A percentile compares a stretch with the other conserved stretches of the same genome.
These are phyloP conservation scores for Strigops habroptila DNA, from an alignment of 2,113 vertebrate genomes.

Conservation along the genomic window DNA sequence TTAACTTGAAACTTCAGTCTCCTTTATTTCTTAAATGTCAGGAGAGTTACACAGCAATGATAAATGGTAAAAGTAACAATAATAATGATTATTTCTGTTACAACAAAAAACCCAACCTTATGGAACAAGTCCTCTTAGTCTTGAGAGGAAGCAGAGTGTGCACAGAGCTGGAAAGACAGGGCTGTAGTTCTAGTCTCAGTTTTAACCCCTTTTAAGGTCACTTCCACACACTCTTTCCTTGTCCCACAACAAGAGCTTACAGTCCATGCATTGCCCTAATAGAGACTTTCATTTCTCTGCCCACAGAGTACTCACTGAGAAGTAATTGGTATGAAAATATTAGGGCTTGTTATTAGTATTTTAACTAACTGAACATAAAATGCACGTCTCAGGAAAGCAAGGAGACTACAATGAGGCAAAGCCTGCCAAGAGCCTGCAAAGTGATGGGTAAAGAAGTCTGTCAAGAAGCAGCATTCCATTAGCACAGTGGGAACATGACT, in stretches of 20 bases:
- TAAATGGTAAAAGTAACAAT: not conserved
- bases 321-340: not conserved
- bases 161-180: not conserved
- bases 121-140: not conserved
- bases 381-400: not conserved
- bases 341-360: not conserved
- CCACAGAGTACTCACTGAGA: not conserved
- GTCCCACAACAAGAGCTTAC: not conserved
- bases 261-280: not conserved
- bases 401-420: not conserved
- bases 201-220: not conserved
- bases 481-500: not conserved
- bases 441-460: not conserved
- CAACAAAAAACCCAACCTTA: not conserved
- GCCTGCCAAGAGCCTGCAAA: not conserved
- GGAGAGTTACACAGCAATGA: conserved; percentile 7
- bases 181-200: not conserved
- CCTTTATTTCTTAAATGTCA: conserved; percentile 31
- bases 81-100: not conserved
- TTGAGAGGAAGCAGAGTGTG: not conserved
- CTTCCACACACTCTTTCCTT: not conserved
- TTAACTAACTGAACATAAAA: not conserved
- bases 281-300: not conserved
- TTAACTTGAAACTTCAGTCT: conserved; percentile 20
- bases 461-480: not conserved